Evolutionary conservation across 2,888 invertebrate species (phyloP), one percentile per base, ranked within the genome.

Genomic region (Molanna angustata): DNA sequence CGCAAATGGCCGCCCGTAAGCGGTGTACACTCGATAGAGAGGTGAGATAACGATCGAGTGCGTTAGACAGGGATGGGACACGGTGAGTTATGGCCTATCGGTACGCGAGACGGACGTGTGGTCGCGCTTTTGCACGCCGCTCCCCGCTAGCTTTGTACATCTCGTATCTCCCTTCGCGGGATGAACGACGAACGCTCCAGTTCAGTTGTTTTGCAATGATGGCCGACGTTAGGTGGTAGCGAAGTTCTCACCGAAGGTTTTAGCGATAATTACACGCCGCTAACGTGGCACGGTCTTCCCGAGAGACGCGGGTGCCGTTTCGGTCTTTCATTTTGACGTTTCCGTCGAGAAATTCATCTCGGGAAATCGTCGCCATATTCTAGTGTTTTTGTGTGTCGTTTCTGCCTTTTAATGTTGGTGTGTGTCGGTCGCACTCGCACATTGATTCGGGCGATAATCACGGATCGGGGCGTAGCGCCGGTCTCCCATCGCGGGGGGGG

Each of bases 1-100:
- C 51, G 45, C 51, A 51, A 51, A 51, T 51, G 51, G 51, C 51
- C 40, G 51, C 51, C 51, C 16, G 27, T n/a, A n/a, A 14, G 27
- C 27, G 14, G 27, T 16, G 44, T 19, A 19, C 31, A 31, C 31
- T 16, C 2, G 40, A 37, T 6, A 4, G 45, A 40, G 16, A 39
- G 32, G 32, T 11, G 16, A 18, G 32, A 39, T 33, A 4, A 11
- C 7, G 9, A 13, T 18, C 31, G 31, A 18, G 31, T 40, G 45
- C 27, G 51, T 27, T 16, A 31, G 45, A 51, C 13, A 32, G 45
- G 20, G 40, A 27, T n/a, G 17, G 31, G 18, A 19, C 31, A 16
- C 18, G 9, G 51, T 51, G 51, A 51, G 45, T 45, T 51, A 51
- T 51, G 51, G 45, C 44, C 31, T 31, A 43, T 37, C 37, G 21